phyloP scores from a whole-genome alignment of 1,140 invertebrate genomes.

The Drosophila elegans region DNA sequence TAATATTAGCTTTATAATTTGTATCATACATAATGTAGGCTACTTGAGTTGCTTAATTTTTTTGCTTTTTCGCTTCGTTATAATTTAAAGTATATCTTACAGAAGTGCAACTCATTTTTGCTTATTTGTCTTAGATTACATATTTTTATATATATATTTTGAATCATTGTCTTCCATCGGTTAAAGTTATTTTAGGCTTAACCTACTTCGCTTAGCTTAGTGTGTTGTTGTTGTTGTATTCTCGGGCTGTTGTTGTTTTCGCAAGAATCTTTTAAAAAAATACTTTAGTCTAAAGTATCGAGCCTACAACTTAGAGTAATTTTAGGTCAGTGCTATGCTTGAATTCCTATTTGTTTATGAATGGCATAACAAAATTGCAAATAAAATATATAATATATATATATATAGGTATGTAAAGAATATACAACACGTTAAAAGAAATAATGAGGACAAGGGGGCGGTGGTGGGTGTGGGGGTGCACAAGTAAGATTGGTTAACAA shows the following conservation, averaged over 20 bases:
- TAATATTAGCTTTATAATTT: slow-evolving; percentile 66
- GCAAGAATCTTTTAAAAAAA: slow-evolving; percentile 61
- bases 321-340: slow-evolving; percentile 71
- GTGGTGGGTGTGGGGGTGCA: not conserved
- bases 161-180: slow-evolving; percentile 77
- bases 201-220: slow-evolving; percentile 33
- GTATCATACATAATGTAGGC: slow-evolving; percentile 70
- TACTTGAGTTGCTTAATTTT: slow-evolving; percentile 69
- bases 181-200: slow-evolving; percentile 52
- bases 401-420: slow-evolving; percentile 51
- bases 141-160: slow-evolving; percentile 42
- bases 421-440: slow-evolving; percentile 64
- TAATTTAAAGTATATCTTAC: slow-evolving; percentile 72
- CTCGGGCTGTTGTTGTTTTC: slow-evolving; percentile 10
- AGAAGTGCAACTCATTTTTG: slow-evolving; percentile 56
- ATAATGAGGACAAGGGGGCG: slow-evolving; percentile 29
- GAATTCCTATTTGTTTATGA: slow-evolving; percentile 50
- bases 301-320: slow-evolving; percentile 60
- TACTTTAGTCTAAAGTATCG: slow-evolving; percentile 49
- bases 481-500: slow-evolving; percentile 25
- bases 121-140: slow-evolving; percentile 56
- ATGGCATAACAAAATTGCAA: slow-evolving; percentile 78
- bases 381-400: slow-evolving; percentile 50
- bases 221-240: slow-evolving; percentile 26
- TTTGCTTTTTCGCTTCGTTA: slow-evolving; percentile 63